Base-by-base conservation (phyloP, 2,888 invertebrate species). In the Dasypolia templi region DNA sequence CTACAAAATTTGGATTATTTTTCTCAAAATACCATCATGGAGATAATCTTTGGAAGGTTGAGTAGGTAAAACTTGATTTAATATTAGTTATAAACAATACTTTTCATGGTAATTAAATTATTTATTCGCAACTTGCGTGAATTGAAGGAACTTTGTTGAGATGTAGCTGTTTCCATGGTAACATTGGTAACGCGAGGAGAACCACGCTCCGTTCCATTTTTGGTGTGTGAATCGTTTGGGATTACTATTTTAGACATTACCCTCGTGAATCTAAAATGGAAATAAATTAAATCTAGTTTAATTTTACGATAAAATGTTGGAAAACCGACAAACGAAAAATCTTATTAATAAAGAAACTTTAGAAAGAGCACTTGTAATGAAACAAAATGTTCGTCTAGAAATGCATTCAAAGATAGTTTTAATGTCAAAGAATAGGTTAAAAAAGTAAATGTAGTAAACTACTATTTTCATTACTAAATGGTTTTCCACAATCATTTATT, bases 121-220 rank as follows among this genome's bases (percentile, higher is more conserved):
- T 65, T 79, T 70, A 35, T 46, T 66, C 44, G 66, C 66, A 53
- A 75, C 59, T 76, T 72, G 84, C 78, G 67, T 77, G 80, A 82
- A 75, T 75, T 62, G 59, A 82, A 84, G 56, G 68, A 64, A 79
- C 74, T 76, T 84, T 91, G 91, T 91, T 91, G 90, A 86, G 88
- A 89, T 86, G 53, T 81, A 49, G 61, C 79, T 53, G 91, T 92
- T 87, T 70, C 91, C 79, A 91, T 91, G 85, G 88, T 68, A 86
- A 92, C 89, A 14, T 0, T 91, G 85, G 88, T 68, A 86, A 92
- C 89, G 17, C 0, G 0, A n/a, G 1, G 2, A n/a, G 3, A 17
- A 1, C 6, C 7, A 66, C 88, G 69, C 39, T 81, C 55, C 81
- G 53, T 80, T 77, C 11, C 14, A 0, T 0, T 29, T 51, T 32